Evolutionary conservation across 2,888 invertebrate species (phyloP).

Genomic region (Cryptocephalus moraei): DNA sequence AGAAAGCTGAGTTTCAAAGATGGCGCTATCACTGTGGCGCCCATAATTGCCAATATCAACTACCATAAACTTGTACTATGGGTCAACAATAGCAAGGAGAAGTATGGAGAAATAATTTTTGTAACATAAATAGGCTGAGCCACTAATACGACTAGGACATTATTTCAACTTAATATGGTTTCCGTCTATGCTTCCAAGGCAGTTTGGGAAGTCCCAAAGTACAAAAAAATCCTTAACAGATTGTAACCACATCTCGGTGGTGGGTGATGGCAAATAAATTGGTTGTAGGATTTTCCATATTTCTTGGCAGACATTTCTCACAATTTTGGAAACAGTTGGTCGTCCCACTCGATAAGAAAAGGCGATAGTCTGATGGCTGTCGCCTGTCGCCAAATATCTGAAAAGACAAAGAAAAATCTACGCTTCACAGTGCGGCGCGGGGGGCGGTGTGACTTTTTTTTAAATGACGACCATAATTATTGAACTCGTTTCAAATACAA

Average conservation of each 20-base stretch:
- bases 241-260: constrained; percentile 16
- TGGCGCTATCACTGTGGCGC: constrained; percentile 16
- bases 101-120: constrained; percentile 19
- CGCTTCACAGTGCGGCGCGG: too few species aligned
- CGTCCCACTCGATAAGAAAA: constrained; percentile 8
- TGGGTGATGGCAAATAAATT: too few species aligned
- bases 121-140: constrained; percentile 22
- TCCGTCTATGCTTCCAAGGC: constrained; percentile 21
- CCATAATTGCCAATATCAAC: constrained; percentile 21
- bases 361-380: constrained; percentile 10
- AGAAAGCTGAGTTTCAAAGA: too few species aligned
- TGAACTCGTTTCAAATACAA: too few species aligned
- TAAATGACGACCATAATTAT: too few species aligned
- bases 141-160: constrained; percentile 17
- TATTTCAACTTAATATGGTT: constrained; percentile 21
- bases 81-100: too few species aligned
- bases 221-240: constrained; percentile 17
- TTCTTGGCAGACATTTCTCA: constrained; percentile 20
- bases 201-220: too few species aligned
- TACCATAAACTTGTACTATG: constrained; percentile 20
- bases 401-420: constrained; percentile 2
- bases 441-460: too few species aligned
- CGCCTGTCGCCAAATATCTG: constrained; percentile 9
- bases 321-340: too few species aligned
- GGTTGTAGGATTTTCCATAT: constrained; percentile 20